Conservation (phyloP, 2,797 vertebrate species). For the Uromys caudimaculatus region DNA sequence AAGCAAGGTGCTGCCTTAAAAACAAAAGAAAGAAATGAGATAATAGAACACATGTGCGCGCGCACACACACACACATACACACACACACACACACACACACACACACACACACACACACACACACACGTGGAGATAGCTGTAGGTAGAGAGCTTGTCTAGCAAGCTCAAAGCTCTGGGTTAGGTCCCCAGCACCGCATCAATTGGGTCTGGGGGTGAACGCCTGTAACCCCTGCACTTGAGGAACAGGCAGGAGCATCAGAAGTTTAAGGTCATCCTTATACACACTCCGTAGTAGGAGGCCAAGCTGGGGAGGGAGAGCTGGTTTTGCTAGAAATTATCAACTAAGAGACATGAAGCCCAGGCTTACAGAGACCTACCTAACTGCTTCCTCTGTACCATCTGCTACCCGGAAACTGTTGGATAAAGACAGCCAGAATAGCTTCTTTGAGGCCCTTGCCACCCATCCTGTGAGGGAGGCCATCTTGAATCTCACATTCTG, state of each 20-base stretch:
- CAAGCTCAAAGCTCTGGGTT: background rate
- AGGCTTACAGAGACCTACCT: background rate
- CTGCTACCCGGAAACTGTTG: background rate
- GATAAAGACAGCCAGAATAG: background rate
- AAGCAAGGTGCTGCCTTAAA: background rate
- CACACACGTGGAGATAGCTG: background rate
- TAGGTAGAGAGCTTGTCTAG: background rate
- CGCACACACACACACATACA: background rate
- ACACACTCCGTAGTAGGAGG: too few species aligned
- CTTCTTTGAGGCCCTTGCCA: background rate
- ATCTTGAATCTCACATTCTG: background rate
- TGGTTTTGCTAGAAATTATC: slow-evolving; percentile 18
- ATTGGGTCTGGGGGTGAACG: background rate
- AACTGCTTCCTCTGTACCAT: background rate
- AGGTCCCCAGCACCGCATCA: too few species aligned
- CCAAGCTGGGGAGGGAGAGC: too few species aligned
- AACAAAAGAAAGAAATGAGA: background rate
- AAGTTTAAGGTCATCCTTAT: background rate
- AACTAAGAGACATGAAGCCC: background rate
- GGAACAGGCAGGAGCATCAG: background rate
- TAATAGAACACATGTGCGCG: background rate
- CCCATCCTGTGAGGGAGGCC: background rate
- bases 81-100: background rate
- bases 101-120: background rate
- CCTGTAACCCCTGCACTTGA: background rate